Evolutionary conservation across 2,888 invertebrate genomes (phyloP).

Genomic region (Clanis bilineata): DNA sequence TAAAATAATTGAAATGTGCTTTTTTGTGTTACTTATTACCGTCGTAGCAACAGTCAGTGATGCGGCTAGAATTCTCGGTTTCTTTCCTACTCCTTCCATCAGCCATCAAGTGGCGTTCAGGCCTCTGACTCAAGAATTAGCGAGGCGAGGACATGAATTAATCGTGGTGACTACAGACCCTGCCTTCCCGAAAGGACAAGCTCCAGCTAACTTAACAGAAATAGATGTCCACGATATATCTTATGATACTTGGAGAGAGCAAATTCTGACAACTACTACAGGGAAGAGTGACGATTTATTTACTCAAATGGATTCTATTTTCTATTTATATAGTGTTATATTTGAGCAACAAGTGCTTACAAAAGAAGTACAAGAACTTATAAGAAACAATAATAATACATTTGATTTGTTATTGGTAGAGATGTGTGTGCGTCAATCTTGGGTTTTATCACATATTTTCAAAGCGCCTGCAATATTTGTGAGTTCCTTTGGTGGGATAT

Average conservation of each 20-base stretch:
- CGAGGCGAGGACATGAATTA: constrained; percentile 61
- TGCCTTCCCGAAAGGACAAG: constrained; percentile 33
- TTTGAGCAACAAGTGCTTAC: constrained; percentile 30
- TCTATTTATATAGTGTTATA: constrained; percentile 16
- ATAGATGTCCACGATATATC: constrained; percentile 51
- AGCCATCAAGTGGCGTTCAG: constrained; percentile 66
- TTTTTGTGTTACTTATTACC: not conserved
- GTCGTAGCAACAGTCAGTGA: constrained; percentile 15
- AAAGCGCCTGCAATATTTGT: constrained; percentile 39
- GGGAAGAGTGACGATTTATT: constrained; percentile 25
- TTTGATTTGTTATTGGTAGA: constrained; percentile 37
- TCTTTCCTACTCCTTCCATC: constrained; percentile 54
- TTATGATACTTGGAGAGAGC: constrained; percentile 32
- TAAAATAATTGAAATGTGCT: not conserved
- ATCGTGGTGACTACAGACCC: constrained; percentile 60
- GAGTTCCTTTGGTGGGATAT: constrained; percentile 38
- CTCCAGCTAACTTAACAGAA: constrained; percentile 54
- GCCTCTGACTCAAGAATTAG: constrained; percentile 54
- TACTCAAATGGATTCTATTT: constrained; percentile 18
- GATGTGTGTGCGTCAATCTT: constrained; percentile 24
- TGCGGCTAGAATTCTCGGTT: constrained; percentile 52
- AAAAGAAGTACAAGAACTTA: constrained; percentile 30
- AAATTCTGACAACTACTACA: constrained; percentile 17
- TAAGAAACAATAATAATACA: constrained; percentile 24
- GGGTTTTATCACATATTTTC: constrained; percentile 32